Conservation (phyloP, 2,113 vertebrate genomes). For the Cryptotis parvus region DNA sequence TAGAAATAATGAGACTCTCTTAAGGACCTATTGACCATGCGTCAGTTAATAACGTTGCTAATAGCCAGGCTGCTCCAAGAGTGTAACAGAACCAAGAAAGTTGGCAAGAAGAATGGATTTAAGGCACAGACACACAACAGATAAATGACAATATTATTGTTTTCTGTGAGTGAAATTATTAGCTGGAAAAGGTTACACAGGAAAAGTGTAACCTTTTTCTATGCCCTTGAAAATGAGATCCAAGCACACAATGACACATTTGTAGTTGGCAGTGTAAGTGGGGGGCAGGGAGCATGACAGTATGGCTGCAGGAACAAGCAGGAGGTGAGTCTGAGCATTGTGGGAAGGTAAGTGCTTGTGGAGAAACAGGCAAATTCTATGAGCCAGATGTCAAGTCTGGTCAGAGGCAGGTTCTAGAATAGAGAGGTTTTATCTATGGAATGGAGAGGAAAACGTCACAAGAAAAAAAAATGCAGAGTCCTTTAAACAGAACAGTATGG, state of each 20-base stretch:
- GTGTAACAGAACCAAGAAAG: neutral
- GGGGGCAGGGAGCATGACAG: neutral
- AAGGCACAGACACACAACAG: neutral
- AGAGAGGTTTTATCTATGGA: neutral
- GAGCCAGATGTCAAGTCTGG: neutral
- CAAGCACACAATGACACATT: neutral
- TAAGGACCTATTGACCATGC: constrained; percentile 38
- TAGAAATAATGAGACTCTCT: constrained; percentile 49
- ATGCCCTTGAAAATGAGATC: neutral
- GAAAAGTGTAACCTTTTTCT: neutral
- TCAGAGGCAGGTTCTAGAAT: neutral
- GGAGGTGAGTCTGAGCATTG: neutral
- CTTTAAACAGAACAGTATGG: neutral
- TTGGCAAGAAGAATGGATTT: constrained; percentile 28
- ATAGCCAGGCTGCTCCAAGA: neutral
- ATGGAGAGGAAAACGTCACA: neutral
- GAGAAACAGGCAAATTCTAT: neutral
- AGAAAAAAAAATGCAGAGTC: neutral
- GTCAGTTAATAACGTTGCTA: constrained; percentile 45
- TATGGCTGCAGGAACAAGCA: neutral
- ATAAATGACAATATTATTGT: neutral
- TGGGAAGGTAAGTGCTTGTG: neutral
- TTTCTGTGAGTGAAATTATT: neutral
- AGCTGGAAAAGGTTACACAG: neutral
- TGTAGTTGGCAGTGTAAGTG: neutral